Percentiles rank a stretch among this genome's conserved stretches.
These are phyloP conservation scores for Brachylomia viminalis DNA, from an alignment of 2,888 invertebrate species.

Conservation along the genomic window DNA sequence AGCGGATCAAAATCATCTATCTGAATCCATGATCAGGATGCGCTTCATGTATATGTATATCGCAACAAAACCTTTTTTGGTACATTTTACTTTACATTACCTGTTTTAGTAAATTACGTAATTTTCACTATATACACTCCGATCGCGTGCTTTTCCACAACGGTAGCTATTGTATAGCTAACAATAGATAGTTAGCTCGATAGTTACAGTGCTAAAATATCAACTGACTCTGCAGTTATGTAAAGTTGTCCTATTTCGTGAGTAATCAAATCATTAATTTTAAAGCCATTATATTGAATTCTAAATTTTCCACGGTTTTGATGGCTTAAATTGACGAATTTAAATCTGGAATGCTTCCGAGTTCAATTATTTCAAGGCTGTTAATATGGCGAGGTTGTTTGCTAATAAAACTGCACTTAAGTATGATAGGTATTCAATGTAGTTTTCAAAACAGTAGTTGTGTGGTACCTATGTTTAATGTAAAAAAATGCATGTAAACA, in stretches of 20 bases:
- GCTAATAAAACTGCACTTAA: background rate
- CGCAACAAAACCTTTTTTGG: no score
- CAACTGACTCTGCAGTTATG: slow-evolving; percentile 10
- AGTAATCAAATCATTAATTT: slow-evolving; percentile 24
- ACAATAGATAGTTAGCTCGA: slow-evolving; percentile 7
- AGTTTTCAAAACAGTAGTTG: background rate
- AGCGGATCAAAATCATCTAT: no score
- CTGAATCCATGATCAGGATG: no score
- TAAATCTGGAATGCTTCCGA: slow-evolving; percentile 13
- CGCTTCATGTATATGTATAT: no score
- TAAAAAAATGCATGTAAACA: no score
- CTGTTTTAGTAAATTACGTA: background rate
- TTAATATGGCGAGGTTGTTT: background rate
- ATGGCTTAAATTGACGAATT: slow-evolving; percentile 30
- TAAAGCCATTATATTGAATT: slow-evolving; percentile 19
- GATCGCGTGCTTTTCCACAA: background rate
- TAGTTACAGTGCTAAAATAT: slow-evolving; percentile 33
- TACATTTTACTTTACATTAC: background rate
- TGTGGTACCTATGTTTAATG: no score
- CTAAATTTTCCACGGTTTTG: slow-evolving; percentile 8
- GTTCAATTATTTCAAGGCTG: slow-evolving; percentile 21
- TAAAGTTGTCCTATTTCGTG: background rate
- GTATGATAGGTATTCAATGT: background rate
- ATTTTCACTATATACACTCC: slow-evolving; percentile 4
- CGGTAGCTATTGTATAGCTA: slow-evolving; percentile 5